These are phyloP conservation scores for Eidolon dupreanum DNA, from an alignment of 2,797 vertebrate genomes.

Conservation along the genomic window DNA sequence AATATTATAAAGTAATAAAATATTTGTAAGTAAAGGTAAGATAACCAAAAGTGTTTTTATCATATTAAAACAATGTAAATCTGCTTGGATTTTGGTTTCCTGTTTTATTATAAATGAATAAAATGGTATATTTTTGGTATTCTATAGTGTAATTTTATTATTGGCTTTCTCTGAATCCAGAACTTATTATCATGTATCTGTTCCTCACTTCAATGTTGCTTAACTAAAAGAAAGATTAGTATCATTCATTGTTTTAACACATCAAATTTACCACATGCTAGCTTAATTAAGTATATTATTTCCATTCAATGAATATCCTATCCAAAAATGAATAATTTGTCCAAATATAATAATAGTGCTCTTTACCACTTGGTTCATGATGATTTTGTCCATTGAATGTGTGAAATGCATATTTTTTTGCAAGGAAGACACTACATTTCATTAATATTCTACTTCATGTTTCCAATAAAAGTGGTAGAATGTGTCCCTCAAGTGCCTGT, in stretches of 20 bases:
- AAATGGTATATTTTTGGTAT: neutral
- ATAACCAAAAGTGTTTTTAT: neutral
- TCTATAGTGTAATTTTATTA: neutral
- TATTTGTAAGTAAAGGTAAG: neutral
- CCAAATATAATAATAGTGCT: neutral
- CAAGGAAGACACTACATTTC: neutral
- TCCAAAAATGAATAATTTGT: slow-evolving; percentile 1
- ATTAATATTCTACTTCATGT: neutral
- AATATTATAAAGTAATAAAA: neutral
- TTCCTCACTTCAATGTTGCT: neutral
- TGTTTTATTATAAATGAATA: neutral
- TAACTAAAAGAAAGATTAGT: neutral
- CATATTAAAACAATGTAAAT: neutral
- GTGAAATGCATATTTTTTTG: neutral
- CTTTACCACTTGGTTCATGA: neutral
- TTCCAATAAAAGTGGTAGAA: neutral
- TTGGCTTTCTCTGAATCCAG: neutral
- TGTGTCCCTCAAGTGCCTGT: neutral
- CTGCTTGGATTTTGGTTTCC: neutral
- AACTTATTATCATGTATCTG: neutral
- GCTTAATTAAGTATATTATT: neutral
- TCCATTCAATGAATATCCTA: neutral
- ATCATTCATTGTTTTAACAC: neutral
- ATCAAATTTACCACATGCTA: neutral
- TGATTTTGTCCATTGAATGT: neutral